Conservation (phyloP, 2,888 invertebrate genomes). For the Tuberolachnus salignus region DNA sequence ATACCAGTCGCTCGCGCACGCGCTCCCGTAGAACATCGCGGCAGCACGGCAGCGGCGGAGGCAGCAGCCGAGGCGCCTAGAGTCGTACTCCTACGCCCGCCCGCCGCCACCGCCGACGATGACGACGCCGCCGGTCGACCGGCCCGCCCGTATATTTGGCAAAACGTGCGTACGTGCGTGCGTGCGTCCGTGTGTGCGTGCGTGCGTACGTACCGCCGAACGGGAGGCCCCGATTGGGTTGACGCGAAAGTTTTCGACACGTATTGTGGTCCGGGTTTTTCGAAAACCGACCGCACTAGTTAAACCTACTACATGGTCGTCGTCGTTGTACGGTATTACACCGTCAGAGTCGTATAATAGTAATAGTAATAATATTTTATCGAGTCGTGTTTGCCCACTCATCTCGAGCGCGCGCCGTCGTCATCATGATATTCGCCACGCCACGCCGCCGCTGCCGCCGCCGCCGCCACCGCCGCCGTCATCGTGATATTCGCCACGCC, state of each 20-base stretch:
- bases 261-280: conserved; percentile 24
- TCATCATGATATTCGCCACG: no score
- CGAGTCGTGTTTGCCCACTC: no score
- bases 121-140: no score
- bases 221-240: conserved; percentile 47
- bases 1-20: not conserved
- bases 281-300: conserved; percentile 25
- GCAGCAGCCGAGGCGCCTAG: conserved; percentile 38
- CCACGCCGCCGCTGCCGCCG: no score
- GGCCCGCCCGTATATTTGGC: conserved; percentile 45
- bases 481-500: no score
- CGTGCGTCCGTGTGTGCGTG: conserved; percentile 36
- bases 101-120: no score
- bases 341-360: no score
- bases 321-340: no score
- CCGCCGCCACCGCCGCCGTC: no score
- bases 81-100: conserved; percentile 32
- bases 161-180: conserved; percentile 41
- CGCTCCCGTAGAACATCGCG: conserved; percentile 11
- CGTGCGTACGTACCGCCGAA: conserved; percentile 29
- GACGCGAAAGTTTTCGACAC: conserved; percentile 47
- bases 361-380: no score
- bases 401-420: not conserved
- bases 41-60: not conserved
- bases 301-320: no score